Conservation (phyloP, 2,113 vertebrate genomes). For the Erpornis zantholeuca region DNA sequence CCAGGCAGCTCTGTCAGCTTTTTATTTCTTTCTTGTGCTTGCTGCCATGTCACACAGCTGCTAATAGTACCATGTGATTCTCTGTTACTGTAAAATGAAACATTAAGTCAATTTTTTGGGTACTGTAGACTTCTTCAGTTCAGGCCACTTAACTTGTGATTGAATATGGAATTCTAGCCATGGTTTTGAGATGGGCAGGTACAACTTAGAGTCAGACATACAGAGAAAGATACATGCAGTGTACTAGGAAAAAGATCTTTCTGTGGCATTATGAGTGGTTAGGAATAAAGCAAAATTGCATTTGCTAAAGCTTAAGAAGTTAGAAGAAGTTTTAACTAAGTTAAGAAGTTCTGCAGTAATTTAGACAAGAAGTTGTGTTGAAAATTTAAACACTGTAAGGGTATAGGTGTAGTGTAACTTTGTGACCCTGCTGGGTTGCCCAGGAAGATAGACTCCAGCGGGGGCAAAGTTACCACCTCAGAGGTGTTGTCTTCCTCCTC, state of each 20-base stretch:
- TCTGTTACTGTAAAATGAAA: neutral
- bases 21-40: neutral
- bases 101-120: neutral
- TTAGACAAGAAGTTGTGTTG: neutral
- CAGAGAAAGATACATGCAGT: neutral
- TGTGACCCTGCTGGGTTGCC: no score
- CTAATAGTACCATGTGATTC: neutral
- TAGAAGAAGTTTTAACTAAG: no score
- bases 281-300: neutral
- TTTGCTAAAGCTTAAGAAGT: neutral
- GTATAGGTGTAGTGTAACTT: no score
- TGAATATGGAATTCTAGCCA: neutral
- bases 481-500: no score
- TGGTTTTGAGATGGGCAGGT: neutral
- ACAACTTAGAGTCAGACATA: neutral
- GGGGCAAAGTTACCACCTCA: no score
- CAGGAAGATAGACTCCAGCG: no score
- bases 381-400: neutral
- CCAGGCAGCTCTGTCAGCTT: neutral
- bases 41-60: neutral
- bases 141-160: neutral
- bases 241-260: neutral
- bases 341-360: neutral
- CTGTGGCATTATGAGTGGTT: neutral
- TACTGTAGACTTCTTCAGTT: neutral